Conservation (phyloP, 2,888 invertebrate genomes). For the Phengaris alcon region DNA sequence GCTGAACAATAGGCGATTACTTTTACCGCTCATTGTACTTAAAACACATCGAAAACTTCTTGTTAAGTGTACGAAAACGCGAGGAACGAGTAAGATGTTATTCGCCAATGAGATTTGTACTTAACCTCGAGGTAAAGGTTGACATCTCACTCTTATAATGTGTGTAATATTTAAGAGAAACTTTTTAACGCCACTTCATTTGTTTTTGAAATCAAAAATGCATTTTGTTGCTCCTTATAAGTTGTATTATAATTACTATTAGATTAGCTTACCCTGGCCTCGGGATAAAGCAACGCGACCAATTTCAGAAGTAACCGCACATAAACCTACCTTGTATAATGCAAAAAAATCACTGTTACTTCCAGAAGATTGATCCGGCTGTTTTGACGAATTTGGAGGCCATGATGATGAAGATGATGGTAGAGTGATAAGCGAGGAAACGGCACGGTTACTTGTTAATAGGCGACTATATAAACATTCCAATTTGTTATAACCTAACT, state of each 20-base stretch:
- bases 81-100: slow-evolving; percentile 29
- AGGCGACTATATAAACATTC: slow-evolving; percentile 31
- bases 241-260: no score
- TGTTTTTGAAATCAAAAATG: neutral
- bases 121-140: neutral
- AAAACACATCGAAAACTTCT: slow-evolving; percentile 42
- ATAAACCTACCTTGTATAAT: no score
- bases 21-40: slow-evolving; percentile 51
- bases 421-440: slow-evolving; percentile 15
- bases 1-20: slow-evolving; percentile 53
- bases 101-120: slow-evolving; percentile 9
- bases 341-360: no score
- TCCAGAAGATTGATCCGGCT: no score
- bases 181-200: neutral
- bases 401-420: slow-evolving; percentile 7
- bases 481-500: slow-evolving; percentile 34
- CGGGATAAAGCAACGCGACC: no score
- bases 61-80: slow-evolving; percentile 42
- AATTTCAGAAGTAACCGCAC: no score
- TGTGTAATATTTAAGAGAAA: slow-evolving; percentile 3
- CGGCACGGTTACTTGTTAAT: slow-evolving; percentile 14
- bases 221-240: no score
- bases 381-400: neutral
- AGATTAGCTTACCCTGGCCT: no score
- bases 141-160: neutral